Conservation (phyloP, 2,113 vertebrate species). For the Notothenia rossii region DNA sequence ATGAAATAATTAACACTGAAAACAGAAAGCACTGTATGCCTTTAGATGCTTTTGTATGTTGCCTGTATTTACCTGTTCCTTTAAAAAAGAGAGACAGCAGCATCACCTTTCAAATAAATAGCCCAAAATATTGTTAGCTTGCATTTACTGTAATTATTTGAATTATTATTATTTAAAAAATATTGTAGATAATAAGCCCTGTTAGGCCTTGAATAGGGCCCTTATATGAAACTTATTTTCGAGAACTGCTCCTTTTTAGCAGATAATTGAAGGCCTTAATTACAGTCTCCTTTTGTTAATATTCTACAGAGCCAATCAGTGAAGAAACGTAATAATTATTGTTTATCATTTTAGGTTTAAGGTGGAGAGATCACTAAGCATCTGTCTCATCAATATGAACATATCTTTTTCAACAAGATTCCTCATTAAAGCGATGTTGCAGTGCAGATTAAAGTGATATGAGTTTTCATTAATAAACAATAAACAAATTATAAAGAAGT, state of each 20-base stretch:
- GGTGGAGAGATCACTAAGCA: neutral
- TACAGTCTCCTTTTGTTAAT: neutral
- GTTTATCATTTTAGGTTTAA: neutral
- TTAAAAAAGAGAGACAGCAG: neutral
- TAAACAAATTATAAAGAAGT: neutral
- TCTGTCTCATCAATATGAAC: neutral
- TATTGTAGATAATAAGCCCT: neutral
- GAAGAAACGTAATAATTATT: neutral
- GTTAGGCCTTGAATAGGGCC: slow-evolving; percentile 11
- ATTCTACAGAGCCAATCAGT: neutral
- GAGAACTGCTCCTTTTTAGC: neutral
- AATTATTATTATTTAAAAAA: neutral
- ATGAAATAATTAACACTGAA: neutral
- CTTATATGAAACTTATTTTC: neutral
- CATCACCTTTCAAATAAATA: neutral
- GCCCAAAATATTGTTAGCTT: neutral
- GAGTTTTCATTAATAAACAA: neutral
- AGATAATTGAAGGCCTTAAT: neutral
- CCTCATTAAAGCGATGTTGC: neutral
- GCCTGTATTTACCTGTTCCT: neutral
- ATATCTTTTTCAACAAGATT: neutral
- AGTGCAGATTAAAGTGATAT: neutral
- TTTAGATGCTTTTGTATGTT: neutral
- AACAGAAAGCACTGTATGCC: neutral
- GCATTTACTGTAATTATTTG: neutral